Base-by-base conservation (phyloP, 2,797 vertebrate genomes). In the Cetoscarus ocellatus region DNA sequence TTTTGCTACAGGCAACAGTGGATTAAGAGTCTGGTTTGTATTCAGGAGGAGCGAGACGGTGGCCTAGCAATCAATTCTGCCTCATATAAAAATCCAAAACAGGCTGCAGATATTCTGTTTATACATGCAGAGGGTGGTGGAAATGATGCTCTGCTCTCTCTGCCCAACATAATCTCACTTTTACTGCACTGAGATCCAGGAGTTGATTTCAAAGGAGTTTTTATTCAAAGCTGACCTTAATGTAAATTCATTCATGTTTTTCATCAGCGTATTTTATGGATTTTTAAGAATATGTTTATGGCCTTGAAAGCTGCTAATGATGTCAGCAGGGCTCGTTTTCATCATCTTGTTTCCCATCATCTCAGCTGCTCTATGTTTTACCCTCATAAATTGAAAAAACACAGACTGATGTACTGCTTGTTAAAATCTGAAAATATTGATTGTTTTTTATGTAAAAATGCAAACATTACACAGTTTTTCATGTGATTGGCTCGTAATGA, bases 1-100 rank as follows among this genome's bases (percentile, higher is more conserved):
- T 80, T 82, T 75, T 69, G 73, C 86, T 64, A 48, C 47, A 60
- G 86, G 84, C 79, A 81, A 79, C 82, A 55, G 38, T 60, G 70
- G 82, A 84, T 81, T 72, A 75, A 71, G 53, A 58, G 56, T 67
- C 52, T 56, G 50, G 56, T 75, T 77, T 64, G 43, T 70, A 69
- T 73, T 82, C 73, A 71, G 61, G 44, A 27, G 36, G 39, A 67
- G 52, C 47, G 39, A 38, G 50, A 45, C 3, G 3, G 27, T 12
- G 7, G 14, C 36, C 40, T 62, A 43, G 36, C 44, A 68, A 84
- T 84, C 71, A 67, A 73, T 81, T 74, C 47, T 48, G 53, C 39
- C 48, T 59, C 49, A 56, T 60, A 61, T 55, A 61, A 70, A 76
- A 62, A 53, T 36, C 47, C 8, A 62, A 64, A 77, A 71, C 47